A percentile compares a stretch with the other conserved stretches of the same genome.
Evolutionary conservation across 2,113 vertebrate species (phyloP).

Genomic region (Leptodactylus fuscus): DNA sequence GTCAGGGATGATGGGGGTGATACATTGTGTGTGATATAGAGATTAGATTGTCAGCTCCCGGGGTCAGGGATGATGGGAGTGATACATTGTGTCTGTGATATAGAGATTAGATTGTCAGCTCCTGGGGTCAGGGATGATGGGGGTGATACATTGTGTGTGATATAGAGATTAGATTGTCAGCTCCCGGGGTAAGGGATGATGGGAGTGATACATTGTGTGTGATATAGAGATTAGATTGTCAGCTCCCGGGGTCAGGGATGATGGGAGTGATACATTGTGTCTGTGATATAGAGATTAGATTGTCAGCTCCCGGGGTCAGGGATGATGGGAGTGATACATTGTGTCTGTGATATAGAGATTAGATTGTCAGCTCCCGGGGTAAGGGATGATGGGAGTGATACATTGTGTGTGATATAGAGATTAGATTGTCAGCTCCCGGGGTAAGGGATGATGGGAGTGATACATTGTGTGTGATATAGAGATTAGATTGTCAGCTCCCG

Average conservation of each 20-base stretch:
- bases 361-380: background rate
- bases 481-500: background rate
- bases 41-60: background rate
- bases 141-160: too few relatives aligned
- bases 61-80: background rate
- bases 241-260: background rate
- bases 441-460: background rate
- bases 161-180: background rate
- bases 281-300: too few relatives aligned
- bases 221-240: background rate
- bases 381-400: background rate
- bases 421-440: background rate
- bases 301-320: background rate
- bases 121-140: background rate
- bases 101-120: background rate
- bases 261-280: background rate
- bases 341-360: too few relatives aligned
- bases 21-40: too few relatives aligned
- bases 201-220: too few relatives aligned
- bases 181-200: background rate
- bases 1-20: background rate
- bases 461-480: too few relatives aligned
- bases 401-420: too few relatives aligned
- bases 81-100: too few relatives aligned
- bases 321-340: background rate